These are phyloP conservation scores for Erethizon dorsatum DNA, from an alignment of 2,797 vertebrate species.

Conservation along the genomic window DNA sequence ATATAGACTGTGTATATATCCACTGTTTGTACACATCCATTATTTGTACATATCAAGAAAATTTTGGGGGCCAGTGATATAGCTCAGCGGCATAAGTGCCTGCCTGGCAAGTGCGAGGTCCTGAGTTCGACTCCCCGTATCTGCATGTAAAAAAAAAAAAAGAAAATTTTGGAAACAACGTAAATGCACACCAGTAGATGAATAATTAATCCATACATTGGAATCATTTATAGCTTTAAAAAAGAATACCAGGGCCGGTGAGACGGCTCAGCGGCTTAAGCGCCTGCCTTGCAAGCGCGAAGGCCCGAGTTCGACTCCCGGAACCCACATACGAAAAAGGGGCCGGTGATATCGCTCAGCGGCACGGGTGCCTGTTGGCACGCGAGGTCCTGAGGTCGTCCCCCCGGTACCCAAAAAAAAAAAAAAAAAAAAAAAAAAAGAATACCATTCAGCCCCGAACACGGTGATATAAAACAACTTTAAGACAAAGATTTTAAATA, in stretches of 20 bases:
- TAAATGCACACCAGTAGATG: background rate
- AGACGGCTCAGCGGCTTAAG: too few relatives aligned
- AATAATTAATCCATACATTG: background rate
- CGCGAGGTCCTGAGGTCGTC: too few relatives aligned
- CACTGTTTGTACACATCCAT: background rate
- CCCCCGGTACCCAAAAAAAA: too few relatives aligned
- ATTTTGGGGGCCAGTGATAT: background rate
- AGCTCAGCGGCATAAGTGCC: too few relatives aligned
- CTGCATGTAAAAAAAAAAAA: background rate
- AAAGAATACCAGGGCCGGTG: too few relatives aligned
- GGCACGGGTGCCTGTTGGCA: too few relatives aligned
- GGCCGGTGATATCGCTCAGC: too few relatives aligned
- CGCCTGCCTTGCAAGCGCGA: too few relatives aligned
- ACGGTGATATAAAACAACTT: background rate
- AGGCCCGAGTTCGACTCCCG: too few relatives aligned
- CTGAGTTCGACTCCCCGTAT: too few relatives aligned
- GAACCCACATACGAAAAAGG: too few relatives aligned
- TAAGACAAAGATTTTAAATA: background rate
- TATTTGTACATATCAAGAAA: background rate
- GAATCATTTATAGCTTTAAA: background rate
- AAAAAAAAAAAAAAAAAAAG: background rate
- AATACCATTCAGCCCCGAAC: background rate
- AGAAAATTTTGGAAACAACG: background rate
- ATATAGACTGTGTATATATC: background rate
- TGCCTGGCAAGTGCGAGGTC: too few relatives aligned